phyloP scores from a whole-genome alignment of 1,140 invertebrate genomes.

The Lasioglossum albipes region DNA sequence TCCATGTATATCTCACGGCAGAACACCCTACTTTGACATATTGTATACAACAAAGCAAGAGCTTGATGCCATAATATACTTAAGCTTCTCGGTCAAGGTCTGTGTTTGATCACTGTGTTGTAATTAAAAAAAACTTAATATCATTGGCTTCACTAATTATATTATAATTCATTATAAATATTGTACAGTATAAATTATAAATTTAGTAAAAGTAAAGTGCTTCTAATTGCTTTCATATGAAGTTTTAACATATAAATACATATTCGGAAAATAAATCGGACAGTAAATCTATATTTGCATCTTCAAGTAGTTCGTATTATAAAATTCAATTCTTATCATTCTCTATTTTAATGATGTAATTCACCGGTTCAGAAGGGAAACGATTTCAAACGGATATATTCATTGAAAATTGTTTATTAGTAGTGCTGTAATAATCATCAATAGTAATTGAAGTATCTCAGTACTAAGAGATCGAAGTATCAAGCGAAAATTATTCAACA shows the following conservation, averaged over 20 bases:
- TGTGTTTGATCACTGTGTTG: slow-evolving; percentile 39
- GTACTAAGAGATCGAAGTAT: not conserved
- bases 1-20: slow-evolving; percentile 28
- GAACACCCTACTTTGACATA: slow-evolving; percentile 38
- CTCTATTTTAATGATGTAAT: not conserved
- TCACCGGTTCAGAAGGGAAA: not conserved
- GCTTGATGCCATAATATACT: slow-evolving; percentile 37
- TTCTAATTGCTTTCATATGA: not conserved
- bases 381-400: slow-evolving; percentile 4
- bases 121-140: slow-evolving; percentile 47
- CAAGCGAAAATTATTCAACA: slow-evolving; percentile 14
- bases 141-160: slow-evolving; percentile 42
- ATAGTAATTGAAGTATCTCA: not conserved
- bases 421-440: not conserved
- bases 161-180: not conserved
- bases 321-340: slow-evolving; percentile 2
- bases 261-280: not conserved
- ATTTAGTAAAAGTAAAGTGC: not conserved
- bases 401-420: not conserved
- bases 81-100: slow-evolving; percentile 44
- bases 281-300: not conserved
- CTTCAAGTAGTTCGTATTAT: not conserved
- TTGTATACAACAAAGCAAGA: slow-evolving; percentile 9
- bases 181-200: not conserved
- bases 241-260: not conserved